Evolutionary conservation across 2,888 invertebrate genomes (phyloP).

Genomic region (Meganola albula): DNA sequence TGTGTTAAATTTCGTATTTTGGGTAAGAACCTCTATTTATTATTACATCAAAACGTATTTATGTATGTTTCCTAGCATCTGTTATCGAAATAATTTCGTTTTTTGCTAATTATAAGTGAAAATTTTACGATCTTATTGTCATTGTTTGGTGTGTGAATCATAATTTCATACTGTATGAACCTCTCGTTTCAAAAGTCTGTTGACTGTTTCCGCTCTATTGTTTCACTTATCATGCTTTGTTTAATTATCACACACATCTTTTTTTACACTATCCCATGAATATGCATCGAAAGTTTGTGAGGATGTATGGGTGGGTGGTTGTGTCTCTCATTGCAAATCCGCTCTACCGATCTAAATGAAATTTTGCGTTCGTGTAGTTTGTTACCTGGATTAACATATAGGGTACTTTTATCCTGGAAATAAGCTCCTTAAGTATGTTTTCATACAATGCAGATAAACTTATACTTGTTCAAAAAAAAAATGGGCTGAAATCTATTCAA

Average conservation of each 20-base stretch:
- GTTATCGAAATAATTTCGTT: not conserved
- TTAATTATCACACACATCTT: not conserved
- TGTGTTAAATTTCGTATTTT: slow-evolving; percentile 91
- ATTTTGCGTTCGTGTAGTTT: no score
- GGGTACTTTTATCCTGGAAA: no score
- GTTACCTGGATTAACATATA: no score
- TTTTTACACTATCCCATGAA: no score
- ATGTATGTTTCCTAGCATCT: not conserved
- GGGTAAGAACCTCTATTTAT: slow-evolving; percentile 80
- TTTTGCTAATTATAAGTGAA: slow-evolving; percentile 4
- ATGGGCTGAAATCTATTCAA: no score
- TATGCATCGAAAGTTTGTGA: no score
- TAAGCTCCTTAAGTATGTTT: no score
- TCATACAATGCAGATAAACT: no score
- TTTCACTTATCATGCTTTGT: slow-evolving; percentile 8
- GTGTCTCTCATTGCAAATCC: no score
- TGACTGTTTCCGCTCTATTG: not conserved
- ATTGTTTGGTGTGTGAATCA: slow-evolving; percentile 36
- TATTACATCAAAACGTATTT: not conserved
- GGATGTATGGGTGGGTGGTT: no score
- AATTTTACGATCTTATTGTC: slow-evolving; percentile 16
- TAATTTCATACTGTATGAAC: slow-evolving; percentile 24
- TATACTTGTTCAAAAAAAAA: no score
- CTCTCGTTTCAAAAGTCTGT: not conserved
- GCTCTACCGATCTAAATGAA: no score